A percentile compares a stretch with the other conserved stretches of the same genome.
Evolutionary conservation across 2,797 vertebrate species (phyloP).

Genomic region (Sebastes hubbsi): DNA sequence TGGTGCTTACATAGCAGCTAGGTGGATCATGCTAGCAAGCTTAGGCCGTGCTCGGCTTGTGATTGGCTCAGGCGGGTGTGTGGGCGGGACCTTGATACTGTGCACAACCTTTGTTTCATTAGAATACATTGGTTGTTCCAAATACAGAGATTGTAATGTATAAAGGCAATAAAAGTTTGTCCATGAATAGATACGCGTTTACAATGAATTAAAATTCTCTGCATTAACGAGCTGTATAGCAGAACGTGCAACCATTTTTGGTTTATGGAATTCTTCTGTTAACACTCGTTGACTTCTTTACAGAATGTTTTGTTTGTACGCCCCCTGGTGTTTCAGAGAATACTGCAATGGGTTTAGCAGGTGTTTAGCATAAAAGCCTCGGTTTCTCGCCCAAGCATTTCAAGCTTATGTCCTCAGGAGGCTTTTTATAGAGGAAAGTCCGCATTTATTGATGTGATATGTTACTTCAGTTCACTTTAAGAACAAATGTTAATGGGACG

Average conservation of each 20-base stretch:
- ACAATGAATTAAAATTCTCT: not conserved
- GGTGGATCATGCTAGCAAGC: too few relatives aligned
- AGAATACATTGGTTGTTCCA: not conserved
- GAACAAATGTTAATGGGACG: not conserved
- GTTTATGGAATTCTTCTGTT: not conserved
- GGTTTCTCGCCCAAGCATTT: too few relatives aligned
- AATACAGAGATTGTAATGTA: not conserved
- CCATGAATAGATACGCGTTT: not conserved
- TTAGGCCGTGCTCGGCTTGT: too few relatives aligned
- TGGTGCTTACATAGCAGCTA: too few relatives aligned
- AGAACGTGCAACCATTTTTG: not conserved
- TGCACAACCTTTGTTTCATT: not conserved
- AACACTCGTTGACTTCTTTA: not conserved
- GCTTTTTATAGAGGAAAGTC: not conserved
- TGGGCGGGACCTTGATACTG: too few relatives aligned
- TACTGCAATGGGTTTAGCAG: too few relatives aligned
- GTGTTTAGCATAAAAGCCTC: fast-evolving
- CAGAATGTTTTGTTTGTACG: not conserved
- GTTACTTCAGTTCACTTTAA: not conserved
- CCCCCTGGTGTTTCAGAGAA: too few relatives aligned
- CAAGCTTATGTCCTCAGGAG: not conserved
- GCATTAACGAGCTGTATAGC: not conserved
- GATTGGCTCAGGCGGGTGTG: too few relatives aligned
- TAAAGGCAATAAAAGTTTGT: not conserved
- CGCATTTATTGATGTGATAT: not conserved